Percentiles rank a stretch among this genome's conserved stretches.
Evolutionary conservation across 1,140 invertebrate genomes (phyloP).

Genomic region (Drosophila fuyamai): DNA sequence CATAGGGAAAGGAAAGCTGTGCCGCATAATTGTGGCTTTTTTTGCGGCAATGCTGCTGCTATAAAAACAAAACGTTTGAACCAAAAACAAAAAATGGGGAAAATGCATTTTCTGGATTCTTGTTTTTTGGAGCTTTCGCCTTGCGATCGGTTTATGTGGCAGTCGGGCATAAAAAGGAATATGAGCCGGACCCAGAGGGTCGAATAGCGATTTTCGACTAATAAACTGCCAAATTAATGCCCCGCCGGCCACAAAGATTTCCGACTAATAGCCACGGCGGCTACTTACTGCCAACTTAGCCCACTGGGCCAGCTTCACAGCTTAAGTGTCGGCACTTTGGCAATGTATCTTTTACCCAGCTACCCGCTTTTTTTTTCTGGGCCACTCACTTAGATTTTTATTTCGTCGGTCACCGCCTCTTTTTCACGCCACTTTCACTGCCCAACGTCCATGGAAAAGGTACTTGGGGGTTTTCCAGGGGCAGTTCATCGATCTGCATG

Average conservation of each 20-base stretch:
- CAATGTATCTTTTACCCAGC: conserved; percentile 37
- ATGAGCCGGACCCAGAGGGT: conserved; percentile 20
- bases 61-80: conserved; percentile 37
- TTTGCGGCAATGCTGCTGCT: conserved; percentile 16
- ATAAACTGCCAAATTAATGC: conserved; percentile 72
- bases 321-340: conserved; percentile 33
- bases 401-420: conserved; percentile 39
- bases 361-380: conserved; percentile 53
- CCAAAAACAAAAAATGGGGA: conserved; percentile 31
- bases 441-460: conserved; percentile 2
- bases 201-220: conserved; percentile 54
- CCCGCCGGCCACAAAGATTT: conserved; percentile 28
- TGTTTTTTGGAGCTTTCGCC: conserved; percentile 57
- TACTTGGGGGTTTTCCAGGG: conserved; percentile 22
- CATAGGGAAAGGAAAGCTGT: conserved; percentile 65
- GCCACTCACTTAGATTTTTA: conserved; percentile 54
- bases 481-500: conserved; percentile 41
- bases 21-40: conserved; percentile 58
- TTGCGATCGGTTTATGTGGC: conserved; percentile 53
- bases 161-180: conserved; percentile 53
- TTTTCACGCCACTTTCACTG: conserved; percentile 71
- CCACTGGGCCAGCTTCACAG: conserved; percentile 28
- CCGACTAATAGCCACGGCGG: conserved; percentile 37
- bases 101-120: conserved; percentile 64
- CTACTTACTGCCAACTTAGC: conserved; percentile 50